Conservation (phyloP, 2,797 vertebrate species). For the Morus bassanus region DNA sequence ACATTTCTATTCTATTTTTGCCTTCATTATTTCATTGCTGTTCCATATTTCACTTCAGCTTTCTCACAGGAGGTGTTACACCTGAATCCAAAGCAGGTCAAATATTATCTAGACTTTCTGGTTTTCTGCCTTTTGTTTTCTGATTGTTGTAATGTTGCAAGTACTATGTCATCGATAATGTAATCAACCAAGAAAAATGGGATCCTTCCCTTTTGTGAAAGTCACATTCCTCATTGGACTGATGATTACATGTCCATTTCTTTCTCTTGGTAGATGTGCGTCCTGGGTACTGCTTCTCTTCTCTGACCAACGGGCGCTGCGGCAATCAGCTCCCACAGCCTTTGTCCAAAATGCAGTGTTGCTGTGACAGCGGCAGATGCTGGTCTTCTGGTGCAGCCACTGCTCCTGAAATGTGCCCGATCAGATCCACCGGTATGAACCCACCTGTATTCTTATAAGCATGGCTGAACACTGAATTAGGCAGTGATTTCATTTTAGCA, state of each 20-base stretch:
- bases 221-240: neutral
- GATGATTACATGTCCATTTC: neutral
- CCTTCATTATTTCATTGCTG: neutral
- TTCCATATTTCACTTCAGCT: neutral
- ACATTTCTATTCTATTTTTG: neutral
- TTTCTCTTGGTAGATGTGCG: conserved; percentile 81
- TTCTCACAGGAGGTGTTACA: neutral
- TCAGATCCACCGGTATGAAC: conserved; percentile 86
- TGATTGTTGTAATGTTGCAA: neutral
- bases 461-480: fast-evolving
- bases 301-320: conserved; percentile 86
- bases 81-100: neutral
- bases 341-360: conserved; percentile 90
- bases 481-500: neutral
- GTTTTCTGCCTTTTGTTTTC: neutral
- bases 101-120: neutral
- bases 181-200: neutral
- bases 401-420: conserved; percentile 90
- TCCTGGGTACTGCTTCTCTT: conserved; percentile 88
- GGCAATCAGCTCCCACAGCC: conserved; percentile 87
- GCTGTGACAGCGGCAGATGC: conserved; percentile 90
- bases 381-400: conserved; percentile 82
- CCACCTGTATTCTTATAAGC: neutral
- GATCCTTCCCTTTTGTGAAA: neutral
- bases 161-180: neutral